These are phyloP conservation scores for Apocheima hispidaria DNA, from an alignment of 2,888 invertebrate species.

Conservation along the genomic window DNA sequence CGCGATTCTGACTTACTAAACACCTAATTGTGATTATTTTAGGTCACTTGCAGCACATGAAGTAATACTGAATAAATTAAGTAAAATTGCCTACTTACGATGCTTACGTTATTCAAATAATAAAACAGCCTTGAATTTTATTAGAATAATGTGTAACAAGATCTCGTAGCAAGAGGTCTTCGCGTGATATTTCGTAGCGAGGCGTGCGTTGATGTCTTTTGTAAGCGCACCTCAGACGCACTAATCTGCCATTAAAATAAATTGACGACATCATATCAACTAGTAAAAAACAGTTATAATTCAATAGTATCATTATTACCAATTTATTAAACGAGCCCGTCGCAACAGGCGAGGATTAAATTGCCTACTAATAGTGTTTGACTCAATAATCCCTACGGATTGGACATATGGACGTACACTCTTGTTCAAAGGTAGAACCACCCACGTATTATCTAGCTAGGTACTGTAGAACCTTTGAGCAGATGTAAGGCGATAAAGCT, in stretches of 20 bases:
- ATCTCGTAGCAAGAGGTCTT: constrained; percentile 45
- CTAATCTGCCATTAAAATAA: constrained; percentile 23
- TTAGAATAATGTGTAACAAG: constrained; percentile 41
- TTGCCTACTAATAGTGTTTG: constrained; percentile 29
- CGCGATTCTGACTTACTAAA: neutral
- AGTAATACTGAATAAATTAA: constrained; percentile 23
- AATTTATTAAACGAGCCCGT: constrained; percentile 17
- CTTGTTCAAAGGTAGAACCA: neutral
- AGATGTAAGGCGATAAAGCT: neutral
- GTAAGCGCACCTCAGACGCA: too few species aligned
- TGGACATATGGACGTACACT: neutral
- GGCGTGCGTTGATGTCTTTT: constrained; percentile 74
- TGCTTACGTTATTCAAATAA: constrained; percentile 46
- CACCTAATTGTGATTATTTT: neutral
- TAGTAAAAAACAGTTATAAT: constrained; percentile 1
- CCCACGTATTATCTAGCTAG: constrained; percentile 4
- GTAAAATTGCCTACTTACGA: constrained; percentile 23
- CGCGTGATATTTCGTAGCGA: constrained; percentile 46
- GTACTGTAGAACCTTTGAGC: constrained; percentile 4
- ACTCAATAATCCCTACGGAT: constrained; percentile 24
- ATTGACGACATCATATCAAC: constrained; percentile 9
- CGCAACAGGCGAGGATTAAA: constrained; percentile 10
- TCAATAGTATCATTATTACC: constrained; percentile 10
- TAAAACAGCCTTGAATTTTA: constrained; percentile 49
- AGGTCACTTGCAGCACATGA: constrained; percentile 4